Conservation (phyloP, 2,888 invertebrate genomes). For the Trachelus tabidus region DNA sequence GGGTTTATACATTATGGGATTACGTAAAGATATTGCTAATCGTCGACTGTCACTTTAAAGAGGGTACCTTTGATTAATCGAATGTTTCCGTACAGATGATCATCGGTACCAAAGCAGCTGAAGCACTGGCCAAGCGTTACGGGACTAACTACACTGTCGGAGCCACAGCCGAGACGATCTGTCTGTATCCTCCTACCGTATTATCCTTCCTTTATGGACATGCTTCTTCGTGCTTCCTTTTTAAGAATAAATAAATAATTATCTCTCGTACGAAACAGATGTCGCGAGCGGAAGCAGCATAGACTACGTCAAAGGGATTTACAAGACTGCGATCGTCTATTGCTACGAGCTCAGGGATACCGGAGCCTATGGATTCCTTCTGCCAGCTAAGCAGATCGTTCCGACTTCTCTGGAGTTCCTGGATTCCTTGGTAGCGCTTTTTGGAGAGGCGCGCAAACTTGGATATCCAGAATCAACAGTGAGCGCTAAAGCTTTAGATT, state of each 20-base stretch:
- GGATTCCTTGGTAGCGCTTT: constrained; percentile 57
- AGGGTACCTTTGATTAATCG: neutral
- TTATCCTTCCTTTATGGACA: neutral
- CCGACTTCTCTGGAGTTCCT: constrained; percentile 67
- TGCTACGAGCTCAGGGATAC: constrained; percentile 75
- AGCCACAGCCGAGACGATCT: constrained; percentile 41
- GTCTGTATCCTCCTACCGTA: neutral
- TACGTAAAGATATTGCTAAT: neutral
- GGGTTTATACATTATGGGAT: neutral
- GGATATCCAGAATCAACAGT: constrained; percentile 9
- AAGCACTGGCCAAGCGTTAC: constrained; percentile 53
- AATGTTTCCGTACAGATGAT: neutral
- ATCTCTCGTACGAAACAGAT: constrained; percentile 54
- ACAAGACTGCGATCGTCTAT: constrained; percentile 71
- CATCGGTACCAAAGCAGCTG: constrained; percentile 49
- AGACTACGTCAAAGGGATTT: constrained; percentile 74
- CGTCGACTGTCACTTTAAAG: neutral
- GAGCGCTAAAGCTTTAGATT: neutral
- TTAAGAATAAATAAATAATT: neutral
- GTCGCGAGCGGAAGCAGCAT: constrained; percentile 71
- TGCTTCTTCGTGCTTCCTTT: neutral
- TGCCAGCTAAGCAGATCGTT: constrained; percentile 69
- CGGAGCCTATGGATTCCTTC: constrained; percentile 70
- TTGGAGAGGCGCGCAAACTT: constrained; percentile 6
- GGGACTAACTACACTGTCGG: constrained; percentile 53